These are phyloP conservation scores for Hipposideros armiger DNA, from an alignment of 2,113 vertebrate genomes.

Conservation along the genomic window DNA sequence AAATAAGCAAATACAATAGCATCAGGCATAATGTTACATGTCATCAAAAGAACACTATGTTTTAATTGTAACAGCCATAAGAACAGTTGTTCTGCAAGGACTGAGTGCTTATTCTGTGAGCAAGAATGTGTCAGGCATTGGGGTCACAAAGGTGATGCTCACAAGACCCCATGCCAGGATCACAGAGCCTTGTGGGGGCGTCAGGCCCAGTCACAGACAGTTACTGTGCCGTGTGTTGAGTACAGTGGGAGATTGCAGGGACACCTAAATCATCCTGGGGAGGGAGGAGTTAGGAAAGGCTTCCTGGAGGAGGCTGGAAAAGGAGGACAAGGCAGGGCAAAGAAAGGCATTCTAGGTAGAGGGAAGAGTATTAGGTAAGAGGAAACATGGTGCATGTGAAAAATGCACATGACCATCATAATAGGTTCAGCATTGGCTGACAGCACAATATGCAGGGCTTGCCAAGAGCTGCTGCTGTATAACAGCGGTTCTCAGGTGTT, in stretches of 20 bases:
- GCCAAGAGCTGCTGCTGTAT: not conserved
- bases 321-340: not conserved
- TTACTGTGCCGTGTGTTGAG: fast-evolving
- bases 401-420: not conserved
- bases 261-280: too few species aligned
- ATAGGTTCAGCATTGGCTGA: fast-evolving
- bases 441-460: not conserved
- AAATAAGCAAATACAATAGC: not conserved
- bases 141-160: not conserved
- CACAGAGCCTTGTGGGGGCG: not conserved
- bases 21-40: not conserved
- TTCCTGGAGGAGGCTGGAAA: not conserved
- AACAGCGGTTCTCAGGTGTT: not conserved
- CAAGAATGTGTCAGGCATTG: not conserved
- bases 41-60: not conserved
- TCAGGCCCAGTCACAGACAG: not conserved
- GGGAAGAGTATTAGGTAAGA: not conserved
- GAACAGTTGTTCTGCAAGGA: not conserved
- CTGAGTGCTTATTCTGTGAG: not conserved
- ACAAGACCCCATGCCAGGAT: not conserved
- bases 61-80: not conserved
- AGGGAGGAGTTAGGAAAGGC: not conserved
- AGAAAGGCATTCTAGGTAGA: not conserved
- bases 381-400: not conserved
- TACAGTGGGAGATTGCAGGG: not conserved